Evolutionary conservation across 2,113 vertebrate genomes (phyloP), one percentile per base, ranked within the genome.

Genomic region (Arothron firmamentum): DNA sequence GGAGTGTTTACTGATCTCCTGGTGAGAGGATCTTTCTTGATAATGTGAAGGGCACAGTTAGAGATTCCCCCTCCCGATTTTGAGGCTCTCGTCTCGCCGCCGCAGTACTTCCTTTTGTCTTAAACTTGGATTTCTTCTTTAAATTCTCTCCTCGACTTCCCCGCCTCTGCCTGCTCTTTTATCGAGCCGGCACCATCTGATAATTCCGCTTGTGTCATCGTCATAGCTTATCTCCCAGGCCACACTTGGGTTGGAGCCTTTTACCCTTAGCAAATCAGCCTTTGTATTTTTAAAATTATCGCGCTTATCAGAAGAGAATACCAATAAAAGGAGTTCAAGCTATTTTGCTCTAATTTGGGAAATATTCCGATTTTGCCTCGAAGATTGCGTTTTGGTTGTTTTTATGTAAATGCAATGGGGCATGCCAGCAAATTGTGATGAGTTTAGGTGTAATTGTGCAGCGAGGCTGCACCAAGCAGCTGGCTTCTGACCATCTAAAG

Each of bases 171-270:
- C 31, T 18, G 31, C 50, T 68, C 58, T 46, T 57, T 63, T 46
- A 72, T 68, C 57, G 58, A 65, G 12, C 52, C 45, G 42, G 82
- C 72, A 74, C 71, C 61, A 67, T 69, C 55, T 49, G 64, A 80
- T 75, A 52, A 70, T 59, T 53, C 66, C 57, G 61, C 69, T 63
- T 65, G 47, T 68, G 55, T 47, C 55, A n/a, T 34, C 50, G 18
- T 77, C 62, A 46, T 62, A 56, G 62, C 70, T 72, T 74, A 83
- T 79, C 74, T 75, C 67, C 70, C 41, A 38, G 54, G 64, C 65
- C 71, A 59, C 9, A 3, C 41, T 38, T 65, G 18, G 23, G 67
- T 19, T 45, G 17, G 67, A n/a, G 49, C 62, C 69, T 12, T 2
- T 31, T 9, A 31, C 28, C 5, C 28, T 31, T 31, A 9, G 8